A percentile compares a stretch with the other conserved stretches of the same genome.
phyloP scores from a whole-genome alignment of 2,113 vertebrate species.

The Megaceryle torquata region DNA sequence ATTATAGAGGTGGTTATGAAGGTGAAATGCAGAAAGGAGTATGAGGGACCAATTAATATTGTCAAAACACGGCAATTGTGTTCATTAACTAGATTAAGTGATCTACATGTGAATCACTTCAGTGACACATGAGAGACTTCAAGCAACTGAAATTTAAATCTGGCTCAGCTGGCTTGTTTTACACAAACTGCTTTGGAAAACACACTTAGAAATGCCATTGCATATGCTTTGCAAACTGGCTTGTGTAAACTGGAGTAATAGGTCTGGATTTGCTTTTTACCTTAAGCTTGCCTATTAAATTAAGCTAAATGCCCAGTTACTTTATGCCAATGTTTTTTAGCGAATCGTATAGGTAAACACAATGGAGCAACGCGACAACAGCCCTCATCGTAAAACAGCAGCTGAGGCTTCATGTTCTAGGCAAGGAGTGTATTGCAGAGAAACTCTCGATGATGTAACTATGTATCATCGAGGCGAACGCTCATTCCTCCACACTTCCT shows the following conservation, averaged over 20 bases:
- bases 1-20: not conserved
- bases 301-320: not conserved
- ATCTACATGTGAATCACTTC: conserved; percentile 14
- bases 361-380: not conserved
- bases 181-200: conserved; percentile 7
- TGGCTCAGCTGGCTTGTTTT: not conserved
- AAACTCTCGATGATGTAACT: not conserved
- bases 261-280: not conserved
- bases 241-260: not conserved
- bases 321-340: not conserved
- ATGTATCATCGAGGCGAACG: not conserved
- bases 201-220: not conserved
- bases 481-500: not conserved
- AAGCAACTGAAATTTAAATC: not conserved
- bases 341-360: not conserved
- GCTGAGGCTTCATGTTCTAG: not conserved
- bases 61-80: conserved; percentile 26
- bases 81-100: conserved; percentile 4
- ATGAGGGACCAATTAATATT: conserved; percentile 33
- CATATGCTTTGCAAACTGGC: not conserved
- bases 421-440: not conserved
- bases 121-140: conserved; percentile 2
- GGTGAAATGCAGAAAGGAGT: conserved; percentile 16
- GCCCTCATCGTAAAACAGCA: not conserved
- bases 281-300: not conserved